These are phyloP conservation scores for Drosophila maculinotata DNA, from an alignment of 2,888 invertebrate genomes.

Conservation along the genomic window DNA sequence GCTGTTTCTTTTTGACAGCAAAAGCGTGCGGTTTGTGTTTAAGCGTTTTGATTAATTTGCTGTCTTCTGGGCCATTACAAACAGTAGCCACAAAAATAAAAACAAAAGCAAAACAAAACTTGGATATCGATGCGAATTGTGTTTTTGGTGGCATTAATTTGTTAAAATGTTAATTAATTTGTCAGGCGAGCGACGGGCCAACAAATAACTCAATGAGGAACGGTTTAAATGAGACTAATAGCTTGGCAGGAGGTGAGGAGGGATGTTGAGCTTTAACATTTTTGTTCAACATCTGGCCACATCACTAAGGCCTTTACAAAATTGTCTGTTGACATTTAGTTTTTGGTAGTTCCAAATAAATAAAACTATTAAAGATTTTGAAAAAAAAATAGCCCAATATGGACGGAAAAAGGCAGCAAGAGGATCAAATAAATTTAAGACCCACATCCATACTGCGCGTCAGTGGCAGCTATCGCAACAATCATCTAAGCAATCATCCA, in stretches of 20 bases:
- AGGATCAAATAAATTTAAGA: background rate
- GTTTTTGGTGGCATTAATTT: slow-evolving; percentile 58
- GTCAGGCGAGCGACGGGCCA: slow-evolving; percentile 63
- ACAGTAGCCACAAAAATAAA: slow-evolving; percentile 60
- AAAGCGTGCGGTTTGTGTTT: slow-evolving; percentile 67
- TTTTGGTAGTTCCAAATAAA: slow-evolving; percentile 13
- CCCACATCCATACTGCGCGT: slow-evolving; percentile 38
- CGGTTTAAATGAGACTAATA: background rate
- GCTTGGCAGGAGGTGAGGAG: background rate
- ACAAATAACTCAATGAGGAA: slow-evolving; percentile 3
- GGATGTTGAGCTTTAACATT: background rate
- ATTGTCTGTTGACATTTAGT: slow-evolving; percentile 35
- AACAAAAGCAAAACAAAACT: slow-evolving; percentile 7
- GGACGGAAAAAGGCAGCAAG: slow-evolving; percentile 14
- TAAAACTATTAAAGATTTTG: background rate
- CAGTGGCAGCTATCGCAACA: slow-evolving; percentile 39
- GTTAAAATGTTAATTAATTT: slow-evolving; percentile 74
- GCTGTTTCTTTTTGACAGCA: slow-evolving; percentile 66
- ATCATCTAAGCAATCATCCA: slow-evolving; percentile 15
- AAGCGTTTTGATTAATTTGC: slow-evolving; percentile 71
- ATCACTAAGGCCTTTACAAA: slow-evolving; percentile 38
- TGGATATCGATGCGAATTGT: slow-evolving; percentile 35
- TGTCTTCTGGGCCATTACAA: slow-evolving; percentile 28
- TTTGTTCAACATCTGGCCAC: no score
- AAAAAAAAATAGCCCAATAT: slow-evolving; percentile 10